A percentile compares a stretch with the other conserved stretches of the same genome.
phyloP scores from a whole-genome alignment of 30 jellyfish, hydroid and myxozoan genomes.

The Chrysaora quinquecirrha region DNA sequence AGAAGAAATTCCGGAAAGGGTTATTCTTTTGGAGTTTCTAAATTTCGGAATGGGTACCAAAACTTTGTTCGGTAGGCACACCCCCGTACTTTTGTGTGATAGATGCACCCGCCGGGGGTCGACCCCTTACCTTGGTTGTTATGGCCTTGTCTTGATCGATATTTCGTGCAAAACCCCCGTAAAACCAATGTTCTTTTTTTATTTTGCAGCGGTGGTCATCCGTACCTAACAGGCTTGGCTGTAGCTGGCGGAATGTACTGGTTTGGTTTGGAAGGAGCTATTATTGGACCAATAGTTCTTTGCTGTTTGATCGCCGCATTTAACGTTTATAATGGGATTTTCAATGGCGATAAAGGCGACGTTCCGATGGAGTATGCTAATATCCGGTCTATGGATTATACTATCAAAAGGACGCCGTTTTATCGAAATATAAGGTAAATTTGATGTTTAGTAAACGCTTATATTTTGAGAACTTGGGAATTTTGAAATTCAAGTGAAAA shows the following conservation, averaged over 20 bases:
- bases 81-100: too few species aligned
- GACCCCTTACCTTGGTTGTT: too few species aligned
- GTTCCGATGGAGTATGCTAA: neutral
- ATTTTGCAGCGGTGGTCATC: constrained; percentile 89
- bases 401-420: neutral
- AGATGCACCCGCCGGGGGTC: too few species aligned
- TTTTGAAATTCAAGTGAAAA: too few species aligned
- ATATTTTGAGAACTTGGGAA: too few species aligned
- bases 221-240: constrained; percentile 92
- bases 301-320: constrained; percentile 93
- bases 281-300: constrained; percentile 91
- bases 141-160: too few species aligned
- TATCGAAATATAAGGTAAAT: neutral
- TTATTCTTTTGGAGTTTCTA: too few species aligned
- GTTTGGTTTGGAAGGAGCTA: constrained; percentile 95
- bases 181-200: too few species aligned
- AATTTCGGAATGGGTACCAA: too few species aligned
- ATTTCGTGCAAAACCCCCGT: too few species aligned
- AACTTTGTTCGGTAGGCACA: too few species aligned
- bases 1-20: too few species aligned
- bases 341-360: constrained; percentile 45
- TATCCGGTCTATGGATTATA: neutral
- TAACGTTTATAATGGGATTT: constrained; percentile 70
- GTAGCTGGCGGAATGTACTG: constrained; percentile 96
- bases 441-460: neutral